Percentiles rank a stretch among this genome's conserved stretches.
Evolutionary conservation across 1,140 invertebrate species (phyloP).

Genomic region (Atopsyche davidsoni): DNA sequence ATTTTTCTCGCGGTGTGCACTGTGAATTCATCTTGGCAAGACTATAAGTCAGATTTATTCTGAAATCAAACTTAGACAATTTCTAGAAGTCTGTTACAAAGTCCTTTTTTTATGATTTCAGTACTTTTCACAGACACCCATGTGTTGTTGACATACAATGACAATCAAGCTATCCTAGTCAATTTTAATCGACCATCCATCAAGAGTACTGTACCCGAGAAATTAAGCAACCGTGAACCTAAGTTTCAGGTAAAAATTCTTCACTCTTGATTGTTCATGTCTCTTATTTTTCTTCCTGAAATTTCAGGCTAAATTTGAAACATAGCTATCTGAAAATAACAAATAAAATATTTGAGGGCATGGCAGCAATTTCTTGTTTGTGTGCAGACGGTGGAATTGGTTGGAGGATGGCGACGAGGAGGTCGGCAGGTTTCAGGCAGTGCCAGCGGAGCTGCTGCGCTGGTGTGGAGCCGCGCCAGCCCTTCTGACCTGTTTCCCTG

Average conservation of each 20-base stretch:
- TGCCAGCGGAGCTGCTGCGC: slow-evolving; percentile 22
- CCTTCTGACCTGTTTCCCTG: slow-evolving; percentile 42
- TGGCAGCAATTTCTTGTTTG: not conserved
- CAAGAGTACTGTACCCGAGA: slow-evolving; percentile 20
- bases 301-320: not conserved
- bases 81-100: no score
- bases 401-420: slow-evolving; percentile 26
- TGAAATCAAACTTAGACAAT: no score
- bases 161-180: slow-evolving; percentile 28
- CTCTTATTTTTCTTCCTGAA: no score
- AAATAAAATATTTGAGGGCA: no score
- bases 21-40: no score
- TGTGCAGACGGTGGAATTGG: slow-evolving; percentile 26
- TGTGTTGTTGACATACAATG: slow-evolving; percentile 26
- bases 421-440: slow-evolving; percentile 29
- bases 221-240: slow-evolving; percentile 26
- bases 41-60: no score
- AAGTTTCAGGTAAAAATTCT: slow-evolving; percentile 26
- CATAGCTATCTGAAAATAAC: not conserved
- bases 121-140: slow-evolving; percentile 26
- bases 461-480: slow-evolving; percentile 40
- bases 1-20: no score
- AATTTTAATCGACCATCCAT: slow-evolving; percentile 26
- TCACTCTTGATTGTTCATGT: no score
- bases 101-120: slow-evolving; percentile 8